Evolutionary conservation across 2,797 vertebrate genomes (phyloP).

Genomic region (Dipus sagitta): DNA sequence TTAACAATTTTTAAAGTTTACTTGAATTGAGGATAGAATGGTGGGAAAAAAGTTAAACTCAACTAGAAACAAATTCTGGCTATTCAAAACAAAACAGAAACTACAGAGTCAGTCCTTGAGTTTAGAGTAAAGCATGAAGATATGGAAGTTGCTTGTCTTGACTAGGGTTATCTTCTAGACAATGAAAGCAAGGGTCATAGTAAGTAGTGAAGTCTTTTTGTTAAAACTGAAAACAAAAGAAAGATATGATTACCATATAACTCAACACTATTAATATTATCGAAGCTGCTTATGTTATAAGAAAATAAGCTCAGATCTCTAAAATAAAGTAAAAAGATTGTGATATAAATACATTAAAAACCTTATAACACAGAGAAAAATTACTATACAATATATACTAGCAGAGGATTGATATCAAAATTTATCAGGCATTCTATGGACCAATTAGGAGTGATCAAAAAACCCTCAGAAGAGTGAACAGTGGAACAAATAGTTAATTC

Average conservation of each 20-base stretch:
- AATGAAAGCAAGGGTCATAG: not conserved
- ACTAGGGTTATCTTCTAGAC: not conserved
- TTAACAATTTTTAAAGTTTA: not conserved
- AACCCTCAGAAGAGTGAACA: not conserved
- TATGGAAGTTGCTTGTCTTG: not conserved
- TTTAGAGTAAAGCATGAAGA: not conserved
- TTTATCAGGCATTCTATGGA: not conserved
- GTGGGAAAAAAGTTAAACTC: not conserved
- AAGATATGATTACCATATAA: not conserved
- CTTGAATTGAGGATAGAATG: not conserved
- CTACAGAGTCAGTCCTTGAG: not conserved
- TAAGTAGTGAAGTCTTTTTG: not conserved
- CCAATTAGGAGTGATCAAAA: not conserved
- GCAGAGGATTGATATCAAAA: conserved; percentile 21
- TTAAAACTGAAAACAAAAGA: not conserved
- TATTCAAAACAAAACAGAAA: conserved; percentile 1
- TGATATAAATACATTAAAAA: not conserved
- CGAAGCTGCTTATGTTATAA: not conserved
- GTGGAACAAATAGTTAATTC: not conserved
- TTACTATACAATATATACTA: not conserved
- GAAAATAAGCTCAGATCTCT: conserved; percentile 19
- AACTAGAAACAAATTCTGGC: not conserved
- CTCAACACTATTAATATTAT: not conserved
- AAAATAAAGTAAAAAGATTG: not conserved
- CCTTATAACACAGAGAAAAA: conserved; percentile 3